A percentile compares a stretch with the other conserved stretches of the same genome.
Evolutionary conservation across 2,113 vertebrate genomes (phyloP).

Genomic region (Phyllostomus discolor): DNA sequence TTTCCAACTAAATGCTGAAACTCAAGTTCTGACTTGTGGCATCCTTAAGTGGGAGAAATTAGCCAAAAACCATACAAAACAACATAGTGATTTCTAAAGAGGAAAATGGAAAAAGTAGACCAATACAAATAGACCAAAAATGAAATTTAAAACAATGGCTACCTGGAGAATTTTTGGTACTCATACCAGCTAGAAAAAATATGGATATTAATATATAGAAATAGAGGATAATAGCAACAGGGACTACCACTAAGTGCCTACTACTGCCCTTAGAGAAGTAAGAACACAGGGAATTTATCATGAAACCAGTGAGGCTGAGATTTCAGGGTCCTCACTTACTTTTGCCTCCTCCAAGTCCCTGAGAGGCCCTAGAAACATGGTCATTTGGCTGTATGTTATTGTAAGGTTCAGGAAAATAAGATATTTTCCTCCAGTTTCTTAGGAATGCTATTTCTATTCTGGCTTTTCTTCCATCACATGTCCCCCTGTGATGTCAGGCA

Average conservation of each 20-base stretch:
- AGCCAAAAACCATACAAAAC: not conserved
- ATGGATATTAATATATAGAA: not conserved
- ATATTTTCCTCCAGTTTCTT: not conserved
- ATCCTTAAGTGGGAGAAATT: not conserved
- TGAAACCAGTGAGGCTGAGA: not conserved
- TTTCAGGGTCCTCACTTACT: not conserved
- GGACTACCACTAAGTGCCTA: not conserved
- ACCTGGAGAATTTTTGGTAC: not conserved
- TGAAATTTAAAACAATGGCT: not conserved
- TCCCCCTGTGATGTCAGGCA: not conserved
- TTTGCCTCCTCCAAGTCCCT: not conserved
- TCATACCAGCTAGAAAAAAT: not conserved
- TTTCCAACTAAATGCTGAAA: not conserved
- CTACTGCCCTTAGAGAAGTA: not conserved
- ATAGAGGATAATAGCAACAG: not conserved
- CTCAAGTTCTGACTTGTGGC: not conserved
- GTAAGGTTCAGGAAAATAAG: not conserved
- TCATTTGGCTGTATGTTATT: not conserved
- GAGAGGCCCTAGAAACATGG: not conserved
- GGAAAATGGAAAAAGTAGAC: not conserved
- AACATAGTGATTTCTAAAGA: not conserved
- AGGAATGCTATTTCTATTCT: not conserved
- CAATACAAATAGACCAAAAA: not conserved
- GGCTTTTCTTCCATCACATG: not conserved
- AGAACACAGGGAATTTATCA: not conserved